Evolutionary conservation across 2,113 vertebrate species (phyloP), one percentile per base, ranked within the genome.

Genomic region (Carettochelys insculpta): DNA sequence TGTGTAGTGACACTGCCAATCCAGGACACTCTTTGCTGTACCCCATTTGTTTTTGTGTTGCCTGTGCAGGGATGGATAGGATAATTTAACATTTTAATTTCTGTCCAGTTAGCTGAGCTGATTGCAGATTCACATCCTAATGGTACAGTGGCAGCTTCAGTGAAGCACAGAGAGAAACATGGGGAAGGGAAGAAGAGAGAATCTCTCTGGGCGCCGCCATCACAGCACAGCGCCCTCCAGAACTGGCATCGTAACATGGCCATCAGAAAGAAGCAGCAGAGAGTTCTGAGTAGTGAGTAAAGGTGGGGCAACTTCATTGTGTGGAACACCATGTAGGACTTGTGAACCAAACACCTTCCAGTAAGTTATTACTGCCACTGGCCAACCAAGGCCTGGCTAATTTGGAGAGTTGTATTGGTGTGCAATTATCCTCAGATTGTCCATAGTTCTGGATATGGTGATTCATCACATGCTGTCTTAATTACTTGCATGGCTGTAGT

Each of bases 201-300:
- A 22, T 22, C 43, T 61, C 54, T 54, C 41, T 68, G 85, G 78
- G 54, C 48, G 5, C 87, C 85, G 0, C 84, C 93, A 29, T 77
- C 78, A 29, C 98, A 98, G 92, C 95, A 97, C 86, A 98, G 97
- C 88, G 98, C 98, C 82, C 97, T 99, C 53, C 96, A 96, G 83
- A 98, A 99, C 87, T 99, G 99, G 99, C 75, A 95, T n/a, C 92
- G 45, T 81, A 97, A 98, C 81, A 97, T 99, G 95, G 82, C 78
- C 45, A 96, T 98, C 95, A 95, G 98, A 86, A 98, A 96, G 90
- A 97, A 87, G 68, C 98, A 99, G 94, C 98, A 99, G 96, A 95
- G 97, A 25, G 19, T 96, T 9, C 97, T 99, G 83, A 98, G 98
- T 6, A 95, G 99, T 99, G 92, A 98, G 98, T 92, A 25, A 78